phyloP scores from a whole-genome alignment of 1,140 invertebrate genomes.

The Polypedilum pembai region DNA sequence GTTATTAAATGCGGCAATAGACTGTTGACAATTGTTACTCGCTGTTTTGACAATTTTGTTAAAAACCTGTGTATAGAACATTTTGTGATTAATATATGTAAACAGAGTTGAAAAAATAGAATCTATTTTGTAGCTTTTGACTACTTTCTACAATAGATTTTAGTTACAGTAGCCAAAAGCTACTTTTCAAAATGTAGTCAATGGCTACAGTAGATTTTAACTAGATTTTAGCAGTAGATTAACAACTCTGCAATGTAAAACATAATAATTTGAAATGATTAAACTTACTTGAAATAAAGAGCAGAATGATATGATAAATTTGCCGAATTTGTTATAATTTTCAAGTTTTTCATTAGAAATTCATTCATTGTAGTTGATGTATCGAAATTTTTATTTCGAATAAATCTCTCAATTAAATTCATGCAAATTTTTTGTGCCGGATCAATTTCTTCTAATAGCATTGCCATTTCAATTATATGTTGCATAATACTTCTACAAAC shows the following conservation, averaged over 20 bases:
- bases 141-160: too few species aligned
- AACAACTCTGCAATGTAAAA: too few species aligned
- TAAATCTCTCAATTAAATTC: constrained; percentile 34
- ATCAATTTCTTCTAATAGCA: constrained; percentile 41
- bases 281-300: constrained; percentile 37
- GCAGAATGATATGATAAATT: constrained; percentile 42
- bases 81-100: background rate
- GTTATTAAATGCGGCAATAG: constrained; percentile 34
- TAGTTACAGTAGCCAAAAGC: too few species aligned
- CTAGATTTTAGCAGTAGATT: background rate
- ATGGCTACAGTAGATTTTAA: background rate
- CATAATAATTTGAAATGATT: background rate
- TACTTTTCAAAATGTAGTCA: background rate
- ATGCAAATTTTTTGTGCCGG: constrained; percentile 37
- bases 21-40: constrained; percentile 31
- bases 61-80: constrained; percentile 33
- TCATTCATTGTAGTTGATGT: constrained; percentile 27
- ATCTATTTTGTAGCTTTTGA: too few species aligned
- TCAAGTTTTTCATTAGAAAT: constrained; percentile 34
- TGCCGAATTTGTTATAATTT: constrained; percentile 35
- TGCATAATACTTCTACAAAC: background rate
- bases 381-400: constrained; percentile 32
- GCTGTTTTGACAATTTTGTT: constrained; percentile 36
- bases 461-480: constrained; percentile 38
- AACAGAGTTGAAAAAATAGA: too few species aligned